A percentile compares a stretch with the other conserved stretches of the same genome.
These are phyloP conservation scores for Paratrypauchen microcephalus DNA, from an alignment of 2,797 vertebrate species.

Conservation along the genomic window DNA sequence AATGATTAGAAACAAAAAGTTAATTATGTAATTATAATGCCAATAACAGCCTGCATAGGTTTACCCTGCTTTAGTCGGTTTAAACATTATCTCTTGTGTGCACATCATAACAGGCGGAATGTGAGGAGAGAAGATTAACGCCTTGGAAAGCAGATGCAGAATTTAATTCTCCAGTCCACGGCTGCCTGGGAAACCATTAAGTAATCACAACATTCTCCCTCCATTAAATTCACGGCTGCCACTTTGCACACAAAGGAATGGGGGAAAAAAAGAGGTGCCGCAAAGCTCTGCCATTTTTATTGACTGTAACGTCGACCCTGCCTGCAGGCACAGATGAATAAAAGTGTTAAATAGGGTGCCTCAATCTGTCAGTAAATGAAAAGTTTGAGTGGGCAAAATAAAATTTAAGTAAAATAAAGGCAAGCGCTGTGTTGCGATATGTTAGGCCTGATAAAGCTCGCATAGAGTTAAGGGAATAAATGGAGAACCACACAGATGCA, in stretches of 20 bases:
- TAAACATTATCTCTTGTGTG: slow-evolving; percentile 99
- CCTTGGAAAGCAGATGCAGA: slow-evolving; percentile 99
- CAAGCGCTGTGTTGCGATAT: slow-evolving; percentile 71
- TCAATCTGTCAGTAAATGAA: slow-evolving; percentile 93
- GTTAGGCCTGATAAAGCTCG: slow-evolving; percentile 82
- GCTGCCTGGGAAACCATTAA: slow-evolving; percentile 99
- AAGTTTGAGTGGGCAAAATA: slow-evolving; percentile 86
- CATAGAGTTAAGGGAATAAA: slow-evolving; percentile 80
- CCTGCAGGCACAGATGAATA: slow-evolving; percentile 88
- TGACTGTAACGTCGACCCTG: slow-evolving; percentile 89
- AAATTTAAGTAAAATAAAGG: slow-evolving; percentile 84
- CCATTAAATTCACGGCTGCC: slow-evolving; percentile 97
- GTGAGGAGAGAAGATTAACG: slow-evolving; percentile 99
- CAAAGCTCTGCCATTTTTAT: slow-evolving; percentile 88
- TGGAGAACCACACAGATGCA: slow-evolving; percentile 73
- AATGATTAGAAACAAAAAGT: slow-evolving; percentile 99
- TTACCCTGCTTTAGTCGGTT: slow-evolving; percentile 99
- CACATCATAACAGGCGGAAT: slow-evolving; percentile 99
- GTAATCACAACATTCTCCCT: slow-evolving; percentile 99
- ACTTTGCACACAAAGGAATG: slow-evolving; percentile 96
- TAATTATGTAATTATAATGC: slow-evolving; percentile 99
- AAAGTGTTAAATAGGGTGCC: slow-evolving; percentile 88
- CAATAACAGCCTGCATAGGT: slow-evolving; percentile 99
- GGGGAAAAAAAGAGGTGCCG: slow-evolving; percentile 80
- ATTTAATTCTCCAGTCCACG: slow-evolving; percentile 99